phyloP scores from a whole-genome alignment of 1,140 invertebrate genomes.

The Trissolcus basalis region DNA sequence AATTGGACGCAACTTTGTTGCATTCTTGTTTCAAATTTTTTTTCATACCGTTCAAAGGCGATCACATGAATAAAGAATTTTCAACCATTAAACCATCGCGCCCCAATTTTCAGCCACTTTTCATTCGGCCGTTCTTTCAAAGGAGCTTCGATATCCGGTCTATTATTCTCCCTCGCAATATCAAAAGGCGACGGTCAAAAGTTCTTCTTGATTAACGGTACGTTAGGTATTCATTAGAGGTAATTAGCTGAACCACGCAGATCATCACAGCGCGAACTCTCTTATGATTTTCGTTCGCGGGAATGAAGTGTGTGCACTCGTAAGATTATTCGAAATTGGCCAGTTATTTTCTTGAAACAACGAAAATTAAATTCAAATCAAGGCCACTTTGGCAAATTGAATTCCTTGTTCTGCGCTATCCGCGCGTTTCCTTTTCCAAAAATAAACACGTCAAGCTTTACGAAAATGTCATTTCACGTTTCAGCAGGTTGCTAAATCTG shows the following conservation, averaged over 20 bases:
- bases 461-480: too few species aligned
- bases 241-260: slow-evolving; percentile 47
- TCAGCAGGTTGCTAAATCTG: too few species aligned
- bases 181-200: slow-evolving; percentile 46
- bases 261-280: slow-evolving; percentile 12
- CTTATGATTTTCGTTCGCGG: slow-evolving; percentile 1
- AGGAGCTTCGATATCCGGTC: slow-evolving; percentile 16
- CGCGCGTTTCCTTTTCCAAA: too few species aligned
- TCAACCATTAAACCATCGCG: not conserved
- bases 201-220: slow-evolving; percentile 55
- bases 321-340: slow-evolving; percentile 22
- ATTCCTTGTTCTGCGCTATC: too few species aligned
- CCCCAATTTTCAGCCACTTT: slow-evolving; percentile 31
- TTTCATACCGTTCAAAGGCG: not conserved
- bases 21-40: not conserved
- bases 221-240: slow-evolving; percentile 55
- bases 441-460: too few species aligned
- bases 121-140: slow-evolving; percentile 31
- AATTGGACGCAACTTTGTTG: slow-evolving; percentile 1
- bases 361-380: too few species aligned
- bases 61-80: slow-evolving; percentile 1
- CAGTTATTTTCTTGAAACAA: not conserved
- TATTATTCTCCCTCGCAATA: slow-evolving; percentile 42
- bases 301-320: not conserved
- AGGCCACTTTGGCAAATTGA: too few species aligned